Percentiles rank a stretch among this genome's conserved stretches.
These are phyloP conservation scores for Formica exsecta DNA, from an alignment of 1,140 invertebrate species.

Conservation along the genomic window DNA sequence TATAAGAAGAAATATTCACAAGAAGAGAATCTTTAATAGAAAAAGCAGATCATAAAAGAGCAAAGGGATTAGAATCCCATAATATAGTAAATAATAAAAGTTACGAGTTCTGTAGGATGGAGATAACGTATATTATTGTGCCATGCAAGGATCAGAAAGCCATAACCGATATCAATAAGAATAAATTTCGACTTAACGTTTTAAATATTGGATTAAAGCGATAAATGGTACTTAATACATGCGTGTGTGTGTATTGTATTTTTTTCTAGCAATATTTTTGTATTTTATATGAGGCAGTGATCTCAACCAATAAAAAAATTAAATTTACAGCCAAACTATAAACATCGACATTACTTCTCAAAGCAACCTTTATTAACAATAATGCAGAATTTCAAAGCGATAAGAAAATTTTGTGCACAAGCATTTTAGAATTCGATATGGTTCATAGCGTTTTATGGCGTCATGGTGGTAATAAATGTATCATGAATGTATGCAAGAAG, in stretches of 20 bases:
- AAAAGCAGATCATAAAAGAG: background rate
- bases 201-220: conserved; percentile 1
- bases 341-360: background rate
- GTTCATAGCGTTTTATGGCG: background rate
- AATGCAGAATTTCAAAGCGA: background rate
- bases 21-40: too few species aligned
- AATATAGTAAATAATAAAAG: background rate
- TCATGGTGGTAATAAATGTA: background rate
- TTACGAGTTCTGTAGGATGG: background rate
- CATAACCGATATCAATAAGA: background rate
- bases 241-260: too few species aligned
- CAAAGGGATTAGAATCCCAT: background rate
- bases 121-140: too few species aligned
- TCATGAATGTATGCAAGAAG: background rate
- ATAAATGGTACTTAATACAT: background rate
- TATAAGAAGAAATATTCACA: too few species aligned
- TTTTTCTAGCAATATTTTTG: background rate
- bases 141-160: background rate
- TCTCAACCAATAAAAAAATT: background rate
- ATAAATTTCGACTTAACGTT: conserved; percentile 1
- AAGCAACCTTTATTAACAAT: background rate
- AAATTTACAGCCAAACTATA: background rate
- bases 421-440: background rate
- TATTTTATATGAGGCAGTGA: background rate
- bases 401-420: background rate